These are phyloP conservation scores for Zootermopsis nevadensis DNA, from an alignment of 2,888 invertebrate genomes.

Conservation along the genomic window DNA sequence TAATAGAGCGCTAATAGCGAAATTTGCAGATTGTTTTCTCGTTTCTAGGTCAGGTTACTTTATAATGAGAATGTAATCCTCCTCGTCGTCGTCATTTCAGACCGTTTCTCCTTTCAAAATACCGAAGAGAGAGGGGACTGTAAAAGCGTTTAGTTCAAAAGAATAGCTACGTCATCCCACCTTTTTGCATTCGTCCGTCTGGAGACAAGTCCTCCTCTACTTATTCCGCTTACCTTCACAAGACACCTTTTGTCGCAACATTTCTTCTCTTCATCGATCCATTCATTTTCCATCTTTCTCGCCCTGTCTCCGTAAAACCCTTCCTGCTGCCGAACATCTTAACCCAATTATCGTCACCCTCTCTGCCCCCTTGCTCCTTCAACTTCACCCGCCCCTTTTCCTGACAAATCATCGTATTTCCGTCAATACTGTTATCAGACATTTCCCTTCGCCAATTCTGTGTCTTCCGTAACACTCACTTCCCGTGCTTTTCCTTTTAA, in stretches of 20 bases:
- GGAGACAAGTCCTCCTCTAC: not conserved
- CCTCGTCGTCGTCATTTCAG: not conserved
- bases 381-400: not conserved
- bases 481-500: no score
- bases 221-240: not conserved
- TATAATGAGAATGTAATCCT: not conserved
- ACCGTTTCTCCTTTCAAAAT: not conserved
- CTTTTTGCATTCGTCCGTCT: not conserved
- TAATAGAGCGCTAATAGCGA: no score
- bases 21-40: no score
- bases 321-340: not conserved
- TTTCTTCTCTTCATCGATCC: conserved; percentile 30
- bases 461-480: not conserved
- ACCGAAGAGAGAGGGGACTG: not conserved
- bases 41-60: not conserved
- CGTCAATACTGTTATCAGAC: not conserved
- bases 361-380: not conserved
- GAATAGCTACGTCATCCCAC: not conserved
- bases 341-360: conserved; percentile 29
- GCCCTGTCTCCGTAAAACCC: not conserved
- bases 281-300: not conserved
- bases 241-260: not conserved
- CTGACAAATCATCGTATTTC: conserved; percentile 14
- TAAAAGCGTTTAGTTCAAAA: not conserved
- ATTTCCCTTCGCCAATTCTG: not conserved